Evolutionary conservation across 2,888 invertebrate genomes (phyloP), one percentile per base, ranked within the genome.

Genomic region (Zaprionus lineosus): DNA sequence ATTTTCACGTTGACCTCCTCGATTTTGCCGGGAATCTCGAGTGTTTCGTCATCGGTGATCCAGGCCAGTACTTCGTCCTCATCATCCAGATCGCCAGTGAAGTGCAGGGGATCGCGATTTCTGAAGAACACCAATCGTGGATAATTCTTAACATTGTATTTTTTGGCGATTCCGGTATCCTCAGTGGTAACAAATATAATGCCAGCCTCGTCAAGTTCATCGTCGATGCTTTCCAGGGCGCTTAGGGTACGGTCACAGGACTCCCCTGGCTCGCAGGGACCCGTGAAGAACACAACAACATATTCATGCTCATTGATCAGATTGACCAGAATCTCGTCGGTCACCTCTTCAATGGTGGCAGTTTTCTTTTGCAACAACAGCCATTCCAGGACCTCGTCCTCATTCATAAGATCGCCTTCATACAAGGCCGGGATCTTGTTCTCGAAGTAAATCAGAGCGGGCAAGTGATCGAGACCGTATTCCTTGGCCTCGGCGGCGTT

Each of bases 141-240:
- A 91, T 95, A 96, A 58, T 91, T 92, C 88, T 95, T 97, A 82
- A 97, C 94, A 64, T 94, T 95, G 78, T 95, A 93, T 88, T 96
- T 96, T 90, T 95, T 96, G 5, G 97, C 97, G 48, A 96, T 90
- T 1, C 89, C 87, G 3, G 92, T 91, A 86, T 98, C 97, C 91
- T 97, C 97, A 8, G 97, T 97, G 26, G 97, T 97, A 0, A 97
- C 97, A 87, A 97, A 97, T 64, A 97, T 95, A 75, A 97, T 97
- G 46, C 97, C 97, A 53, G 95, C 95, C 90, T 97, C 97, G 87
- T 97, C 97, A 1, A 97, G 91, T 87, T 97, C 97, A 87, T 97
- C 97, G 77, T 97, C 97, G 74, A 97, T 97, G 86, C 96, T 96
- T 89, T 97, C 97, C 57, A 97, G 91, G 84, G 96, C 96, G 16